Percentiles rank a stretch among this genome's conserved stretches.
These are phyloP conservation scores for Lysandra bellargus DNA, from an alignment of 2,888 invertebrate species.

Conservation along the genomic window DNA sequence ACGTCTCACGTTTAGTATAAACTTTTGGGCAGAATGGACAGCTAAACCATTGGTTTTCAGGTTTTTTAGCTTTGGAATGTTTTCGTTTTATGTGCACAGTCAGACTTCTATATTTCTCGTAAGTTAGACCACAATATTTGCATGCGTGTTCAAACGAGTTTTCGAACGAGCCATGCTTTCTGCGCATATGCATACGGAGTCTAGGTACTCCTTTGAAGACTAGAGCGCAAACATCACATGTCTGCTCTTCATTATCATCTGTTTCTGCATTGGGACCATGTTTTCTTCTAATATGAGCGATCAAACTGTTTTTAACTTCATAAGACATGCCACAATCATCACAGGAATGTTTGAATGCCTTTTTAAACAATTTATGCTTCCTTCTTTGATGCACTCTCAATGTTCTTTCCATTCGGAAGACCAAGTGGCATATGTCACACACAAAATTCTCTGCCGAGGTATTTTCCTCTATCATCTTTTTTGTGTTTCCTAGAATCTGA, in stretches of 20 bases:
- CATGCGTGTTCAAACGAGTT: slow-evolving; percentile 66
- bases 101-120: slow-evolving; percentile 68
- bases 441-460: slow-evolving; percentile 44
- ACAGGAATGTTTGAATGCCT: slow-evolving; percentile 61
- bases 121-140: slow-evolving; percentile 64
- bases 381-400: slow-evolving; percentile 65
- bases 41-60: slow-evolving; percentile 59
- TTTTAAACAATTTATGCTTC: slow-evolving; percentile 61
- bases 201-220: slow-evolving; percentile 68
- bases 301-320: slow-evolving; percentile 66
- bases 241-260: slow-evolving; percentile 60
- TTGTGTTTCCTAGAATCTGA: slow-evolving; percentile 57
- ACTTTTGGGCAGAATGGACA: slow-evolving; percentile 69
- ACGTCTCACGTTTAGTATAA: slow-evolving; percentile 67
- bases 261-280: slow-evolving; percentile 58
- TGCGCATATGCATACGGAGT: slow-evolving; percentile 69
- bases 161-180: slow-evolving; percentile 65
- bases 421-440: slow-evolving; percentile 70
- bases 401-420: slow-evolving; percentile 64
- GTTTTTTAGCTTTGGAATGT: slow-evolving; percentile 53
- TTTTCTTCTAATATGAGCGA: slow-evolving; percentile 67
- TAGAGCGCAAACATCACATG: slow-evolving; percentile 68
- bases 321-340: slow-evolving; percentile 70
- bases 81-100: slow-evolving; percentile 67
- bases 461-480: slow-evolving; percentile 37